phyloP scores from a whole-genome alignment of 2,888 invertebrate species.

The Melieria crassipennis region DNA sequence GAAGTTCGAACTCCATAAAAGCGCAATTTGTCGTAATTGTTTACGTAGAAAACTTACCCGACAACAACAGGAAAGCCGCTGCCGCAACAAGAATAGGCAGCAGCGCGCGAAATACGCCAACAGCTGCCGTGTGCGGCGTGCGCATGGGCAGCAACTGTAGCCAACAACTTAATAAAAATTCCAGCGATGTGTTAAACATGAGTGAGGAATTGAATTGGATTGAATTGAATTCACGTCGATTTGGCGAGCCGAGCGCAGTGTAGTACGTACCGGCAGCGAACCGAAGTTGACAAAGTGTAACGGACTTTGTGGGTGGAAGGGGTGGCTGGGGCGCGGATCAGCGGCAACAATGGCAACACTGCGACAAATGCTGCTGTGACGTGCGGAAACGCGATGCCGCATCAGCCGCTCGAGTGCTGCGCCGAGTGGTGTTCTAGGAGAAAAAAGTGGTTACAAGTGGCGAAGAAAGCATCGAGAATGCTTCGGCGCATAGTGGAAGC shows the following conservation, averaged over 20 bases:
- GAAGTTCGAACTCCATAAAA: slow-evolving; percentile 52
- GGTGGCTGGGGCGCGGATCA: no score
- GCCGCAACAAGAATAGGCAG: slow-evolving; percentile 32
- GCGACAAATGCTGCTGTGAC: no score
- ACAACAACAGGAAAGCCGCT: slow-evolving; percentile 30
- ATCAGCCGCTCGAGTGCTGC: no score
- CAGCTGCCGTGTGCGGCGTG: not conserved
- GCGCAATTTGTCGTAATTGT: slow-evolving; percentile 61
- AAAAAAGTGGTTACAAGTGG: no score
- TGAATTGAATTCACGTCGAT: slow-evolving; percentile 19
- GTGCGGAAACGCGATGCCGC: no score
- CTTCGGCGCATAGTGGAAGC: slow-evolving; percentile 13
- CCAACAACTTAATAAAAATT: slow-evolving; percentile 61
- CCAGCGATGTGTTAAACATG: slow-evolving; percentile 54
- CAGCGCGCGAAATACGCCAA: not conserved
- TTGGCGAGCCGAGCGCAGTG: no score
- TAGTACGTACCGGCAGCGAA: no score
- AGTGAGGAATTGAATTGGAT: slow-evolving; percentile 40
- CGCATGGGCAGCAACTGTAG: slow-evolving; percentile 33
- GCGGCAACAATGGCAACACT: no score
- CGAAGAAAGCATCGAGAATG: not conserved
- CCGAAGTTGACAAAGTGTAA: no score
- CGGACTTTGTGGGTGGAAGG: no score
- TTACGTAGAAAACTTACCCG: slow-evolving; percentile 56
- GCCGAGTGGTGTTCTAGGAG: no score